A percentile compares a stretch with the other conserved stretches of the same genome.
These are phyloP conservation scores for Zaprionus inermis DNA, from an alignment of 1,140 invertebrate species.

Conservation along the genomic window DNA sequence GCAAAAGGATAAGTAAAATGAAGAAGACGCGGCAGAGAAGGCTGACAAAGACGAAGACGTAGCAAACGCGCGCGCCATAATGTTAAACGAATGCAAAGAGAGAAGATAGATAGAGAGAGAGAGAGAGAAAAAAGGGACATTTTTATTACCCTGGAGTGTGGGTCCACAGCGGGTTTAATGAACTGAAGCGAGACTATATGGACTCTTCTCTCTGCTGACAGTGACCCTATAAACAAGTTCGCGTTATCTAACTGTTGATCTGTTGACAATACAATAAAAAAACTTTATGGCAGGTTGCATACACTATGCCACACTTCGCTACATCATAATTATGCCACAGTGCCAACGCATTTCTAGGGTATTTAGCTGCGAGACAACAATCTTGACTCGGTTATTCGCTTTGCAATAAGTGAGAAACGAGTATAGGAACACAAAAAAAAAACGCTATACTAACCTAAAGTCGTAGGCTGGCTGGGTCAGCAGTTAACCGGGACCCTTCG, in stretches of 20 bases:
- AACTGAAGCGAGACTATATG: neutral
- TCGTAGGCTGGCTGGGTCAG: conserved; percentile 70
- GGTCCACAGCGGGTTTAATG: neutral
- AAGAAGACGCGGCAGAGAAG: conserved; percentile 28
- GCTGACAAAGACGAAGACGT: conserved; percentile 7
- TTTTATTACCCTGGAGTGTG: conserved; percentile 18
- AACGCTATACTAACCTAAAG: conserved; percentile 75
- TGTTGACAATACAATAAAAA: neutral
- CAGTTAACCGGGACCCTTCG: conserved; percentile 69
- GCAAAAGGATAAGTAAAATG: conserved; percentile 74
- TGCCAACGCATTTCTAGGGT: neutral
- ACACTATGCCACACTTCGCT: neutral
- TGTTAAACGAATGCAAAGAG: conserved; percentile 25
- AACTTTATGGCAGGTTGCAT: neutral
- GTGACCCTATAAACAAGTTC: neutral
- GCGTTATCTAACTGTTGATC: conserved; percentile 11
- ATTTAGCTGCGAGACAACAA: neutral
- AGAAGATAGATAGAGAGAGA: conserved; percentile 23
- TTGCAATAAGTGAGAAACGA: conserved; percentile 41
- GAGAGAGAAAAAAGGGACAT: conserved; percentile 24
- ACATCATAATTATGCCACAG: neutral
- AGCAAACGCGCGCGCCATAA: conserved; percentile 11
- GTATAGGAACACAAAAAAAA: conserved; percentile 24
- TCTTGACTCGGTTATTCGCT: conserved; percentile 13
- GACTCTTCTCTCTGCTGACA: neutral